These are phyloP conservation scores for Oxyura jamaicensis DNA, from an alignment of 2,113 vertebrate species.

Conservation along the genomic window DNA sequence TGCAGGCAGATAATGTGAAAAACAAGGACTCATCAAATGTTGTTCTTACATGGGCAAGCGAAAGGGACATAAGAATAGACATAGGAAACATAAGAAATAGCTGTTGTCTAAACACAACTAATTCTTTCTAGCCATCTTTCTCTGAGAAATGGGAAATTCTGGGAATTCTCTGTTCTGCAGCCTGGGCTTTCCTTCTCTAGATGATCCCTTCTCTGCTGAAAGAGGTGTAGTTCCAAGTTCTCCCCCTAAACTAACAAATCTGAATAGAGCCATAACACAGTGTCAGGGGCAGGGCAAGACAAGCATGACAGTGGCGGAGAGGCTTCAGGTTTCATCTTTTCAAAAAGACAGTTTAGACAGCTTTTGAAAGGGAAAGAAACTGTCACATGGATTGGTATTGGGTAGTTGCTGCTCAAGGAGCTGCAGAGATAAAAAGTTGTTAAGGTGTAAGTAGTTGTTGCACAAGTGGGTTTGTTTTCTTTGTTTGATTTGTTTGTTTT, in stretches of 20 bases:
- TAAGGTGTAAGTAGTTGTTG: background rate
- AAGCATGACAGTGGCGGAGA: fast-evolving
- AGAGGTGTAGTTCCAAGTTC: background rate
- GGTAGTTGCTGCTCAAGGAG: background rate
- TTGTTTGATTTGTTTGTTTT: conserved; percentile 55
- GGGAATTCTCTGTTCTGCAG: background rate
- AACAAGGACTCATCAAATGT: background rate
- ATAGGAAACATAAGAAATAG: too few relatives aligned
- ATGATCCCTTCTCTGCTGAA: background rate
- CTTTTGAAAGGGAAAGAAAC: background rate
- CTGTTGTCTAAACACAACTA: too few relatives aligned
- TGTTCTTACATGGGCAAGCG: background rate
- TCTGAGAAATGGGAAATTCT: too few relatives aligned
- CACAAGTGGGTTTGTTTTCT: conserved; percentile 37
- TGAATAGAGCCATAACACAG: background rate
- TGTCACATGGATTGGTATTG: background rate
- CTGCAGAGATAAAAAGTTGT: background rate
- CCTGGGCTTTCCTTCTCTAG: background rate
- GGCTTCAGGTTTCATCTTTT: background rate
- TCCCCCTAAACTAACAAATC: background rate
- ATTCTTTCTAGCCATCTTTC: background rate
- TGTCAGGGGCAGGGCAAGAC: background rate
- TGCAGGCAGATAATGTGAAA: background rate
- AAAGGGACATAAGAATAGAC: too few relatives aligned
- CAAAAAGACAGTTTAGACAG: background rate